Conservation (phyloP, 2,888 invertebrate genomes). For the Apotomis capreana region DNA sequence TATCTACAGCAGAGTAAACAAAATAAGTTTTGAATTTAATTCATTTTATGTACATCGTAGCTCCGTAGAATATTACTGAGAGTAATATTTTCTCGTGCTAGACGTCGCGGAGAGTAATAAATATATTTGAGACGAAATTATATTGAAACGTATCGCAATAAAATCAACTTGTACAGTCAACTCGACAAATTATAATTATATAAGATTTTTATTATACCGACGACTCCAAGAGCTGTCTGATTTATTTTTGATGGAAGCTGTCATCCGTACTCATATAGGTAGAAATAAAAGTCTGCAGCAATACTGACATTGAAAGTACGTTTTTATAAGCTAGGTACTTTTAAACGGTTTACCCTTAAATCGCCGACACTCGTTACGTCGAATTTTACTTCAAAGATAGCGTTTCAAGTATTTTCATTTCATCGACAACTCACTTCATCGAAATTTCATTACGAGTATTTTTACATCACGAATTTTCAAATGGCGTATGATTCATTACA, state of each 20-base stretch:
- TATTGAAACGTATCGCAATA: conserved; percentile 5
- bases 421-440: too few species aligned
- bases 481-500: too few species aligned
- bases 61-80: background rate
- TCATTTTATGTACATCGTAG: background rate
- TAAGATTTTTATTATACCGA: background rate
- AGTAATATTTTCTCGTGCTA: background rate
- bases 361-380: too few species aligned
- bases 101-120: conserved; percentile 5
- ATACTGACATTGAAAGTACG: too few species aligned
- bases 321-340: too few species aligned
- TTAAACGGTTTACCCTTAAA: too few species aligned
- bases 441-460: too few species aligned
- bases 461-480: too few species aligned
- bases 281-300: too few species aligned
- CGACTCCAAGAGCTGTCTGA: background rate
- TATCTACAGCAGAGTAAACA: background rate
- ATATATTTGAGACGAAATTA: conserved; percentile 8
- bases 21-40: background rate
- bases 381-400: too few species aligned
- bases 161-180: conserved; percentile 5
- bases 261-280: too few species aligned
- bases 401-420: too few species aligned
- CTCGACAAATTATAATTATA: background rate
- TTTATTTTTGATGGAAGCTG: background rate